Base-by-base conservation (phyloP, 2,797 vertebrate species). In the Sylvilagus floridanus region DNA sequence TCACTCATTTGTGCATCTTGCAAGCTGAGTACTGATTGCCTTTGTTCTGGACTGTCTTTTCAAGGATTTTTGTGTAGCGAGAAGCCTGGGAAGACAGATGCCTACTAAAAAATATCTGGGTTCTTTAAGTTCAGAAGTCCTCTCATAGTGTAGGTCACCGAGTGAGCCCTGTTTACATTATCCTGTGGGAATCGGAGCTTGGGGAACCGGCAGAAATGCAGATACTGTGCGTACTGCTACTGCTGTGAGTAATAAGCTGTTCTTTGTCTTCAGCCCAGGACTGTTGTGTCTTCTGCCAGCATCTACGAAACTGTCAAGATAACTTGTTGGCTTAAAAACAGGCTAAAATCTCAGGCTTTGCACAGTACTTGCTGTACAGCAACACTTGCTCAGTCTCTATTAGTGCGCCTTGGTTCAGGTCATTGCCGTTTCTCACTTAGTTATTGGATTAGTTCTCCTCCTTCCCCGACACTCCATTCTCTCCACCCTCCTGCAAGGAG, bases 1-100 rank as follows among this genome's bases (percentile, higher is more conserved):
- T 50, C 26, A 42, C 30, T 68, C 16, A 2, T 76, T 72, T 81
- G 13, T 1, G 17, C 19, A 30, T 57, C 30, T 54, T 86, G 6
- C 1, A 4, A 78, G 47, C 37, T 30, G 66, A 73, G 42, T 84
- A 4, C 35, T 52, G 4, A 54, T 73, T 22, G 52, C n/a, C 28
- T 83, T 82, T 77, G 71, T 81, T 84, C 30, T 91, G 62, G 68
- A 84, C 11, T 77, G 0, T 82, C 30, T 94, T 57, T 84, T 79
- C 47, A 68, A 78, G 52, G 60, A 30, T 73, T 7, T 88, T 84
- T 73, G n/a, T 42, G 10, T 30, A 75, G 69, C 17, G 32, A 71
- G 66, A 73, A 54, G 65, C 71, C 35, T 75, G 78, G 65, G 86
- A 65, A 83, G 82, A 12, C 17, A 84, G 32, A 65, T 21, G 7